Percentiles rank a stretch among this genome's conserved stretches.
Conservation (phyloP, 2,888 invertebrate species). For the Pterostichus niger region DNA sequence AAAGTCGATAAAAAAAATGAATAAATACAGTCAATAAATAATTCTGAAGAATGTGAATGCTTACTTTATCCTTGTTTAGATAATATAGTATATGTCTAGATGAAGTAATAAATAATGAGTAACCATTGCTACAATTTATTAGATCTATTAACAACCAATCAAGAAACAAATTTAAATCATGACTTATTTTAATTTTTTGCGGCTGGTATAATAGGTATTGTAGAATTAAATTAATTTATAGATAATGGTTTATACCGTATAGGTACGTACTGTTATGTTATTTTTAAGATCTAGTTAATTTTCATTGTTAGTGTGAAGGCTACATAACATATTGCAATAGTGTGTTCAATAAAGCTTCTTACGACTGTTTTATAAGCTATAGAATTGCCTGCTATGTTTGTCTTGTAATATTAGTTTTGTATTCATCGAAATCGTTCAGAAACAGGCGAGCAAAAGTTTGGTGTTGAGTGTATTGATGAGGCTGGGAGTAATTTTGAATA, state of each 20-base stretch:
- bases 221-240: constrained; percentile 43
- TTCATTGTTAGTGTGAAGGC: constrained; percentile 40
- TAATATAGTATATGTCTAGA: neutral
- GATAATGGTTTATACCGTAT: constrained; percentile 45
- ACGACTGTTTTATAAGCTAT: no score
- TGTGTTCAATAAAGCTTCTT: no score
- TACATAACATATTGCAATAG: no score
- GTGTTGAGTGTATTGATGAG: no score
- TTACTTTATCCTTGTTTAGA: neutral
- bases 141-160: constrained; percentile 46
- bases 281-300: constrained; percentile 35
- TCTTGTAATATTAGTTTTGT: no score
- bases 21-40: constrained; percentile 1
- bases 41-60: constrained; percentile 4
- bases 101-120: constrained; percentile 24
- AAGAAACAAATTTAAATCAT: constrained; percentile 31
- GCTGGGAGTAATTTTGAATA: no score
- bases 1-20: constrained; percentile 11
- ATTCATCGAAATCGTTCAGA: no score
- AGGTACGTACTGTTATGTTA: constrained; percentile 44
- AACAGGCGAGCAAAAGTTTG: no score
- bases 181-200: constrained; percentile 20
- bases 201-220: constrained; percentile 21
- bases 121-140: constrained; percentile 34
- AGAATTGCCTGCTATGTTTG: no score